Percentiles rank a stretch among this genome's conserved stretches.
Conservation (phyloP, 2,888 invertebrate genomes). For the Deroplatys truncata region DNA sequence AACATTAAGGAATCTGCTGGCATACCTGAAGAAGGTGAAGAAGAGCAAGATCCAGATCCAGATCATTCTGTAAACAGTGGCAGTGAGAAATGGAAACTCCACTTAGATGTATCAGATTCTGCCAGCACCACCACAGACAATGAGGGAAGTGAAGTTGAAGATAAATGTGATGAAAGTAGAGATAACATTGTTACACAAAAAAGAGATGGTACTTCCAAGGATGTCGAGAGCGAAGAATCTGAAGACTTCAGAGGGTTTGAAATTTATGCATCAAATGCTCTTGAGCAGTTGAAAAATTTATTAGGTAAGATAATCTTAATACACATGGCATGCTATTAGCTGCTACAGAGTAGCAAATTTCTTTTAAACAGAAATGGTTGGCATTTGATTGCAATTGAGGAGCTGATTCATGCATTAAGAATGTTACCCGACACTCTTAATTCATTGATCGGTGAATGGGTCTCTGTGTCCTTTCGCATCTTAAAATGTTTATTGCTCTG, state of each 20-base stretch:
- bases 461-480: no score
- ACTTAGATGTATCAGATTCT: background rate
- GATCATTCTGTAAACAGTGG: background rate
- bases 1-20: background rate
- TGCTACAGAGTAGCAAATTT: no score
- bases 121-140: background rate
- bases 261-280: background rate
- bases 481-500: no score
- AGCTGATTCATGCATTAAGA: no score
- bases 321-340: background rate
- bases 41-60: background rate
- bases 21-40: background rate
- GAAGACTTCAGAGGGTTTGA: background rate
- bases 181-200: background rate
- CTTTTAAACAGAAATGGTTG: no score
- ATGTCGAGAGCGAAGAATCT: background rate
- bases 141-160: constrained; percentile 6
- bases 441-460: no score
- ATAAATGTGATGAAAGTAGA: background rate
- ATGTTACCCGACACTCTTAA: no score
- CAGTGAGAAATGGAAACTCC: background rate
- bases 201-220: background rate
- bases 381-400: no score
- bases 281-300: background rate
- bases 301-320: background rate